Percentiles rank a stretch among this genome's conserved stretches.
These are phyloP conservation scores for Erithacus rubecula DNA, from an alignment of 2,797 vertebrate genomes.

Conservation along the genomic window DNA sequence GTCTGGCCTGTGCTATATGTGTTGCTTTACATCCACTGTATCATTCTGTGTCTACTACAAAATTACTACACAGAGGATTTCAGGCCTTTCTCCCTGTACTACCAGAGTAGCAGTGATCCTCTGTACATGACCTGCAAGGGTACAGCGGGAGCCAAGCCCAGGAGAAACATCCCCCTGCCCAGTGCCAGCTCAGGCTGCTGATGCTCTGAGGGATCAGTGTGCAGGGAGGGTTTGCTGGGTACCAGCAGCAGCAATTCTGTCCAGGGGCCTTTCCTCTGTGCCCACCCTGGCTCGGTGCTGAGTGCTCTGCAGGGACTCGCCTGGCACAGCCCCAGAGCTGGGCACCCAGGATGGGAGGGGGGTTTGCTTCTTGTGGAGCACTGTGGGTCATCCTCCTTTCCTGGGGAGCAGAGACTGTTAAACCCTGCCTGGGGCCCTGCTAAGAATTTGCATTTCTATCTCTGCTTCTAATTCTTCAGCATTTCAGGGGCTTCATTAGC, in stretches of 20 bases:
- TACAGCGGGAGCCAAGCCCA: neutral
- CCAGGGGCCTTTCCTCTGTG: neutral
- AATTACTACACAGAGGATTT: neutral
- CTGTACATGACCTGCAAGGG: neutral
- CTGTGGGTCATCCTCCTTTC: neutral
- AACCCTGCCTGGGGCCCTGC: neutral
- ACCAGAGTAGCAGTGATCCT: neutral
- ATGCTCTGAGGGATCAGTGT: neutral
- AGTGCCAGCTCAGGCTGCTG: neutral
- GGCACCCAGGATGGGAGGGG: too few relatives aligned
- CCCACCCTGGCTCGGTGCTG: accelerated
- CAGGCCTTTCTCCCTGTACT: neutral
- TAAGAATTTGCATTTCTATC: neutral
- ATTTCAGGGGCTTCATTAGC: neutral
- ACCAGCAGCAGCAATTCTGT: neutral
- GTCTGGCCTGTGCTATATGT: neutral
- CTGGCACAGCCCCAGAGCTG: neutral
- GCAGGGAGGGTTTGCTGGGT: neutral
- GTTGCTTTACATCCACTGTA: slow-evolving; percentile 3
- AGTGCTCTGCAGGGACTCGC: neutral
- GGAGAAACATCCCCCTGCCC: neutral
- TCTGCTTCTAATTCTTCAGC: neutral
- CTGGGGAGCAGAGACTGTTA: neutral
- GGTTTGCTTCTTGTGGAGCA: neutral
- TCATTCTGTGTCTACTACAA: neutral